Evolutionary conservation across 2,888 invertebrate genomes (phyloP).

Genomic region (Achlya flavicornis): DNA sequence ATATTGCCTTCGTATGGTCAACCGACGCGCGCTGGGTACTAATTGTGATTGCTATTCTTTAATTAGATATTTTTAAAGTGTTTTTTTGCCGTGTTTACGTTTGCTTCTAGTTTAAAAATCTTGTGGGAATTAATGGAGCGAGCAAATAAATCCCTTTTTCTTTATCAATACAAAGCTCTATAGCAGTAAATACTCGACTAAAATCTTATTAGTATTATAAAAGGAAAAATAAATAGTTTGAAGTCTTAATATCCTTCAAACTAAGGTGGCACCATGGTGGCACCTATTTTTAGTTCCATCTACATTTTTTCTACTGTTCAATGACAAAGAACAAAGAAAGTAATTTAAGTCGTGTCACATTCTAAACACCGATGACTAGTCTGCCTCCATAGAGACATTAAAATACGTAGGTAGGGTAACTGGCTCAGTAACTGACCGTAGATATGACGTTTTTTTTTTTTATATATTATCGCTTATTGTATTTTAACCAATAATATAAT

Average conservation of each 20-base stretch:
- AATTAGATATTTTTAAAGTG: neutral
- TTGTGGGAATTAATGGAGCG: too few relatives aligned
- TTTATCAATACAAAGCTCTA: too few relatives aligned
- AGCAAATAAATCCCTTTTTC: too few relatives aligned
- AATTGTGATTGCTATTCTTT: neutral
- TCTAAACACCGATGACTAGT: slow-evolving; percentile 31
- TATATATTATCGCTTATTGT: too few relatives aligned
- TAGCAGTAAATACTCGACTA: too few relatives aligned
- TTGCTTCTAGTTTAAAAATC: neutral
- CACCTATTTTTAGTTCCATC: too few relatives aligned
- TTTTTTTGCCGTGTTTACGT: neutral
- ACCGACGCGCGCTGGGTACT: neutral
- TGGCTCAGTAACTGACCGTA: neutral
- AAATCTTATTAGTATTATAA: too few relatives aligned
- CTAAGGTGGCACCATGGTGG: too few relatives aligned
- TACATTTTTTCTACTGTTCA: neutral
- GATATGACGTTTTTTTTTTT: too few relatives aligned
- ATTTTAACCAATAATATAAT: too few relatives aligned
- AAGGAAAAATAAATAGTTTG: too few relatives aligned
- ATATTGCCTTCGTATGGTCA: slow-evolving; percentile 20
- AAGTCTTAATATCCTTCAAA: too few relatives aligned
- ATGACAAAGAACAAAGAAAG: slow-evolving; percentile 25
- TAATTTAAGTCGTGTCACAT: slow-evolving; percentile 52
- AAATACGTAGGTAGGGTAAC: slow-evolving; percentile 37
- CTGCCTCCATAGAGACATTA: slow-evolving; percentile 50